phyloP scores from a whole-genome alignment of 2,113 vertebrate species.

The Cygnus buccinator region DNA sequence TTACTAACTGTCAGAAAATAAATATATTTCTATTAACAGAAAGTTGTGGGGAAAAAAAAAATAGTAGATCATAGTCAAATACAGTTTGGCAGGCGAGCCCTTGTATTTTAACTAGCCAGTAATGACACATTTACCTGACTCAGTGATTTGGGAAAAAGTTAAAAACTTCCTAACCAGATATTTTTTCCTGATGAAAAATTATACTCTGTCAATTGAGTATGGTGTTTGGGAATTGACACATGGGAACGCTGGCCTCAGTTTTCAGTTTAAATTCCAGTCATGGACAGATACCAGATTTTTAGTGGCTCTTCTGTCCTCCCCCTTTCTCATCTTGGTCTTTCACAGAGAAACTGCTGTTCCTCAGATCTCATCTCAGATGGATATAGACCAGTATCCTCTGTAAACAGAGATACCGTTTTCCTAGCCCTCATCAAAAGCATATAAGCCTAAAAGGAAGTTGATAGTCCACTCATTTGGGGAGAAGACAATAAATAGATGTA shows the following conservation, averaged over 20 bases:
- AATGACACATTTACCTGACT: not conserved
- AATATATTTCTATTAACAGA: not conserved
- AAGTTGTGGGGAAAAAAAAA: not conserved
- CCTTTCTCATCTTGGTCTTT: not conserved
- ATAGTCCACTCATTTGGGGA: not conserved
- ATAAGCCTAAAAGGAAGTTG: not conserved
- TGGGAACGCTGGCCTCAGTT: not conserved
- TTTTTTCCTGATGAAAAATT: not conserved
- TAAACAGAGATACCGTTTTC: not conserved
- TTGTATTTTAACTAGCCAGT: not conserved
- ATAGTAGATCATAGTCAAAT: not conserved
- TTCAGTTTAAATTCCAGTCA: not conserved
- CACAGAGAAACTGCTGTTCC: not conserved
- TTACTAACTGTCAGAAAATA: not conserved
- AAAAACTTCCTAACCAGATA: not conserved
- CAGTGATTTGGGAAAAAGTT: not conserved
- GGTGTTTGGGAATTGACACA: not conserved
- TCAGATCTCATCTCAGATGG: not conserved
- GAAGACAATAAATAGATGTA: not conserved
- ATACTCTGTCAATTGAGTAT: not conserved
- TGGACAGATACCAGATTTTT: not conserved
- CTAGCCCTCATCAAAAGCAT: not conserved
- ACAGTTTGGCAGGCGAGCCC: not conserved
- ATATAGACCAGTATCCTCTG: not conserved
- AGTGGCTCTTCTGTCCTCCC: not conserved